phyloP scores from a whole-genome alignment of 2,113 vertebrate species.

The Hippocampus mohnikei region DNA sequence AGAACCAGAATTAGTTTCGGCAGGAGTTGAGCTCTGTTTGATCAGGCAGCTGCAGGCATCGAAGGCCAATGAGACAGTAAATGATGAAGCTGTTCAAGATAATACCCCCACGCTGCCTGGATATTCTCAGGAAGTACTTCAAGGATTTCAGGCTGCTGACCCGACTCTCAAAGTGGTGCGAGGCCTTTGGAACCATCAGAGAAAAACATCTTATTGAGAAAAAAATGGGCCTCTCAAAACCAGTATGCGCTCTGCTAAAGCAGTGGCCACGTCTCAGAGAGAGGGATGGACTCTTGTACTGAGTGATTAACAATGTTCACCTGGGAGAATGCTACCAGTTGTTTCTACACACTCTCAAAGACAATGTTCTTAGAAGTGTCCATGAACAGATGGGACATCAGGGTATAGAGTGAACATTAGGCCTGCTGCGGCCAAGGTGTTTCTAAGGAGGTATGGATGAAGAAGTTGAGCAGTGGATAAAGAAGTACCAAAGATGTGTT shows the following conservation, averaged over 20 bases:
- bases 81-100: no score
- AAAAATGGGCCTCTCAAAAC: no score
- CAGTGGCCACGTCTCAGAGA: no score
- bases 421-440: neutral
- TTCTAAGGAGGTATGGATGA: conserved; percentile 2
- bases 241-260: no score
- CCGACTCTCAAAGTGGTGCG: no score
- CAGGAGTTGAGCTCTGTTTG: neutral
- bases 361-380: neutral
- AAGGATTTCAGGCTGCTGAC: no score
- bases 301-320: neutral
- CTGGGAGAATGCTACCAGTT: neutral
- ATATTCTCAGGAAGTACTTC: neutral
- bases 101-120: no score
- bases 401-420: neutral
- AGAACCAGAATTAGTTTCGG: neutral
- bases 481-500: conserved; percentile 13
- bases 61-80: no score
- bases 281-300: no score
- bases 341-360: neutral
- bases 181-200: no score
- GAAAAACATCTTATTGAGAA: no score
- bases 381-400: conserved; percentile 19
- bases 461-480: conserved; percentile 8
- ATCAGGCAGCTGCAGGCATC: no score